phyloP scores from a whole-genome alignment of 2,797 vertebrate species.

The Bovichtus diacanthus region DNA sequence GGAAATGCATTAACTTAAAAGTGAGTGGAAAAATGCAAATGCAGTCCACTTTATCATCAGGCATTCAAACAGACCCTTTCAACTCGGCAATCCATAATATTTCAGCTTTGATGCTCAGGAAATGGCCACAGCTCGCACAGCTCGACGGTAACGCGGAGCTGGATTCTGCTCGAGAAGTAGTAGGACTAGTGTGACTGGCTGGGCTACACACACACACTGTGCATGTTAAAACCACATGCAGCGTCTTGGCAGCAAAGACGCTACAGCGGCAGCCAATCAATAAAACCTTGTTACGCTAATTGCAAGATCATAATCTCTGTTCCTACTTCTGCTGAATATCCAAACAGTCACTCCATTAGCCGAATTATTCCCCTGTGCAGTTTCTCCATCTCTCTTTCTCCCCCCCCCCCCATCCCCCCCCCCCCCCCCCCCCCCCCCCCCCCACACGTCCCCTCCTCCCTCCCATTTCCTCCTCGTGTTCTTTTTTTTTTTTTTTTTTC shows the following conservation, averaged over 20 bases:
- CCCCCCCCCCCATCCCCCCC: slow-evolving; percentile 4
- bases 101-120: slow-evolving; percentile 70
- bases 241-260: slow-evolving; percentile 81
- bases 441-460: too few species aligned
- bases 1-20: slow-evolving; percentile 67
- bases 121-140: slow-evolving; percentile 56
- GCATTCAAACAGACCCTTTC: slow-evolving; percentile 69
- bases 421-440: neutral
- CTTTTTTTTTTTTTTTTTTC: slow-evolving; percentile 12
- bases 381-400: slow-evolving; percentile 62
- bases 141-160: slow-evolving; percentile 48
- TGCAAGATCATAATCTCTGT: slow-evolving; percentile 88
- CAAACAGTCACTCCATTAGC: slow-evolving; percentile 87
- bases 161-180: slow-evolving; percentile 41
- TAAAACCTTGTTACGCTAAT: slow-evolving; percentile 90
- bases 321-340: slow-evolving; percentile 86
- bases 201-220: slow-evolving; percentile 68
- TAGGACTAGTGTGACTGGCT: slow-evolving; percentile 57
- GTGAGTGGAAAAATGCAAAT: slow-evolving; percentile 71
- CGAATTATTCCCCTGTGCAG: slow-evolving; percentile 83
- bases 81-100: slow-evolving; percentile 73
- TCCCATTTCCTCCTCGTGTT: too few species aligned
- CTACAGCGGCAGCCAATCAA: slow-evolving; percentile 85
- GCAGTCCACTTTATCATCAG: slow-evolving; percentile 64
- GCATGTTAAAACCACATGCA: slow-evolving; percentile 83